A percentile compares a stretch with the other conserved stretches of the same genome.
phyloP scores from a whole-genome alignment of 2,113 vertebrate genomes.

The Speoplatyrhinus poulsoni region DNA sequence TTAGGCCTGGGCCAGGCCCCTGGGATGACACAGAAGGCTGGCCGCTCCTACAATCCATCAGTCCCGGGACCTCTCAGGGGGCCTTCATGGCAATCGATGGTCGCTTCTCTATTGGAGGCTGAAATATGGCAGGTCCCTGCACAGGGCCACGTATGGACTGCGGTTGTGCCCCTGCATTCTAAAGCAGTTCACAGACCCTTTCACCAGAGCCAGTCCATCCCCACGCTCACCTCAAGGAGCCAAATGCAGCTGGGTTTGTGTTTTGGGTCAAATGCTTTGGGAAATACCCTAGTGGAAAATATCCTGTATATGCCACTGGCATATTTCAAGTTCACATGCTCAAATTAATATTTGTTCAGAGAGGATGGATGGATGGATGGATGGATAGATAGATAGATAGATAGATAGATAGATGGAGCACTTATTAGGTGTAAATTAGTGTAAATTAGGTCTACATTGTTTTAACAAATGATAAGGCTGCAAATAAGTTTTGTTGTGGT shows the following conservation, averaged over 20 bases:
- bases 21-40: constrained; percentile 30
- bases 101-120: constrained; percentile 30
- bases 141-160: constrained; percentile 19
- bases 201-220: constrained; percentile 26
- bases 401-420: no score
- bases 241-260: constrained; percentile 6
- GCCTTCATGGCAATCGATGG: constrained; percentile 46
- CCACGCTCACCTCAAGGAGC: constrained; percentile 1
- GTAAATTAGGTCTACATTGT: constrained; percentile 8
- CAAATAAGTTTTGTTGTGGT: constrained; percentile 13
- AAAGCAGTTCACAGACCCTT: constrained; percentile 32
- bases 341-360: not conserved
- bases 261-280: constrained; percentile 13
- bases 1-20: constrained; percentile 20
- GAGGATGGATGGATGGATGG: not conserved
- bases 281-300: no score
- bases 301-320: not conserved
- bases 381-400: no score
- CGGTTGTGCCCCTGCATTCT: constrained; percentile 44
- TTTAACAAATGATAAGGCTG: constrained; percentile 13
- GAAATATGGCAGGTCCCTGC: constrained; percentile 42
- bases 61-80: constrained; percentile 29
- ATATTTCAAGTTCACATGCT: not conserved
- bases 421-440: not conserved
- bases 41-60: constrained; percentile 39